A percentile compares a stretch with the other conserved stretches of the same genome.
Conservation (phyloP, 1,140 invertebrate genomes). For the Aphaenogaster floridana region DNA sequence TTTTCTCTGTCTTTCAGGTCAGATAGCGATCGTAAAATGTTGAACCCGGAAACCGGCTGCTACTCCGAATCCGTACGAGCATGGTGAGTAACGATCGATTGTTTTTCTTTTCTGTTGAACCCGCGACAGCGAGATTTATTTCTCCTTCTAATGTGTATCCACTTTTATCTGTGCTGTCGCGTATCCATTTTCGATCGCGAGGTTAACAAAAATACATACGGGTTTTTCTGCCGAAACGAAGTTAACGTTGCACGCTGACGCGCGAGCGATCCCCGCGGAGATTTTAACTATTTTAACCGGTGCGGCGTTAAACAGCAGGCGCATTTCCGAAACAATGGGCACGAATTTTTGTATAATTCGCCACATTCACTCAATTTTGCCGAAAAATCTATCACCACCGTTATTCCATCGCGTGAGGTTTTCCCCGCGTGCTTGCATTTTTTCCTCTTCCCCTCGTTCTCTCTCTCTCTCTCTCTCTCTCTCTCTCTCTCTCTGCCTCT, state of each 20-base stretch:
- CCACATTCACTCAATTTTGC: slow-evolving; percentile 44
- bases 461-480: background rate
- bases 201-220: slow-evolving; percentile 20
- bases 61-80: slow-evolving; percentile 85
- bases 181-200: background rate
- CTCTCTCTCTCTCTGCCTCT: background rate
- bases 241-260: slow-evolving; percentile 74
- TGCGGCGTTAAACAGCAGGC: slow-evolving; percentile 46
- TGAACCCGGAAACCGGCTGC: slow-evolving; percentile 84
- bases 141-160: background rate
- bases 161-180: background rate
- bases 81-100: slow-evolving; percentile 80
- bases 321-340: slow-evolving; percentile 35
- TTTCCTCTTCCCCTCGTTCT: background rate
- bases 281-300: slow-evolving; percentile 45
- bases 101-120: background rate
- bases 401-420: slow-evolving; percentile 59
- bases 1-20: slow-evolving; percentile 81
- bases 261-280: slow-evolving; percentile 63
- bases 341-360: slow-evolving; percentile 53
- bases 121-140: background rate
- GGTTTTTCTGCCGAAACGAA: slow-evolving; percentile 45
- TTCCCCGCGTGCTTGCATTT: slow-evolving; percentile 47
- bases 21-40: slow-evolving; percentile 85
- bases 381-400: slow-evolving; percentile 50